phyloP scores from a whole-genome alignment of 2,113 vertebrate species.

The Phocoena sinus region DNA sequence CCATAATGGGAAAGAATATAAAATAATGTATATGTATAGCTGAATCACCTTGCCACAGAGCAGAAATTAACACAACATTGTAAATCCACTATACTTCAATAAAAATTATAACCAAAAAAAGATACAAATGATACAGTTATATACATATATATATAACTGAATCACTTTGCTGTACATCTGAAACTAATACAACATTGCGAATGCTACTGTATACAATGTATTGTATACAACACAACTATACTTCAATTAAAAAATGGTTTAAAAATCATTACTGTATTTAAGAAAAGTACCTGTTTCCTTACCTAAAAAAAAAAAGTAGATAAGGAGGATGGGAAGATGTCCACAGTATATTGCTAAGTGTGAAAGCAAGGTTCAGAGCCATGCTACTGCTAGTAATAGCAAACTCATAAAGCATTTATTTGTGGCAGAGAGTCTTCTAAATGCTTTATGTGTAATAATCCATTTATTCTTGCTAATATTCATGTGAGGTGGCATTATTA shows the following conservation, averaged over 20 bases:
- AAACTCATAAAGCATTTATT: not conserved
- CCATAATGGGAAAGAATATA: no score
- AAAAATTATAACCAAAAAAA: no score
- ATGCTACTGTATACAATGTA: no score
- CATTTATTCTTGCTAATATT: not conserved
- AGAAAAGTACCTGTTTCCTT: not conserved
- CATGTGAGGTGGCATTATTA: not conserved
- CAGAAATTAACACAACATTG: no score
- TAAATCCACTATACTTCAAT: no score
- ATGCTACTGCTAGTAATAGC: not conserved
- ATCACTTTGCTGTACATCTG: not conserved
- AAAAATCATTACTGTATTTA: not conserved
- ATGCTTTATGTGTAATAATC: not conserved
- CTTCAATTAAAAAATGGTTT: not conserved
- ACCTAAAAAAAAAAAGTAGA: not conserved
- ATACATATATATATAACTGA: no score
- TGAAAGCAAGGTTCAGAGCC: not conserved
- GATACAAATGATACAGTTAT: no score
- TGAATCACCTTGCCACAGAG: no score
- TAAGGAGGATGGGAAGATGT: not conserved
- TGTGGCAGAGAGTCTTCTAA: not conserved
- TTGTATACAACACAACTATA: not conserved
- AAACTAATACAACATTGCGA: not conserved
- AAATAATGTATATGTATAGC: not conserved
- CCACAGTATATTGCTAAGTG: not conserved